Base-by-base conservation (phyloP, 2,797 vertebrate species). In the Sparidentex hasta region DNA sequence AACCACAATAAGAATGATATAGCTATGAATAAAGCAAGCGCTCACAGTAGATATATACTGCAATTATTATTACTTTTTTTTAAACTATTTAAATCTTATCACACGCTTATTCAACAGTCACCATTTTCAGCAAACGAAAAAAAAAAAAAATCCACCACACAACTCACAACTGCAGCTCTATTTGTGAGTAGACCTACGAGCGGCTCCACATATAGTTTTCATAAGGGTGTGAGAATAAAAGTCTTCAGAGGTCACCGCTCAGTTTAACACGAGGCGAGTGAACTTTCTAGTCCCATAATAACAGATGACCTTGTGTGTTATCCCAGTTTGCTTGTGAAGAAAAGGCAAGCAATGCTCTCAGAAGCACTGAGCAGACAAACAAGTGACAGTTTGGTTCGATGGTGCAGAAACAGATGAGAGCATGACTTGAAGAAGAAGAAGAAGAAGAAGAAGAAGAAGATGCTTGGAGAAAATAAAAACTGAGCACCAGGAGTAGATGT, bases 21-120 rank as follows among this genome's bases (percentile, higher is more conserved):
- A 56, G 70, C 77, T 84, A 75, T 81, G 71, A 87, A 73, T 80
- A 84, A 80, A 84, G 74, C 71, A 87, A 87, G 72, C 70, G 48
- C 77, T 91, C 71, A 78, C 88, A 79, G 82, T 85, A 81, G 88
- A 82, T 77, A 65, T 81, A 54, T 79, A 87, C 82, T 80, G 80
- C 65, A 63, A 59, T 71, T 75, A 82, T 74, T 16, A 27, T 27
- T 27, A n/a, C 52, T 75, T 21, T 67, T 73, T 58, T 27, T 44
- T 48, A 71, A 68, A 69, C 59, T 86, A 78, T 64, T 57, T 72
- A 62, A 80, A 68, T 27, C 67, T 73, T 56, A 23, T 81, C 87
- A 90, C 83, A 81, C 89, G 11, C 65, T 38, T 63, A 56, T 83
- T 90, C 61, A 79, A 85, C 82, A 73, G 72, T 84, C 77, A 86